A percentile compares a stretch with the other conserved stretches of the same genome.
phyloP scores from a whole-genome alignment of 2,797 vertebrate genomes.

The Phataginus tricuspis region DNA sequence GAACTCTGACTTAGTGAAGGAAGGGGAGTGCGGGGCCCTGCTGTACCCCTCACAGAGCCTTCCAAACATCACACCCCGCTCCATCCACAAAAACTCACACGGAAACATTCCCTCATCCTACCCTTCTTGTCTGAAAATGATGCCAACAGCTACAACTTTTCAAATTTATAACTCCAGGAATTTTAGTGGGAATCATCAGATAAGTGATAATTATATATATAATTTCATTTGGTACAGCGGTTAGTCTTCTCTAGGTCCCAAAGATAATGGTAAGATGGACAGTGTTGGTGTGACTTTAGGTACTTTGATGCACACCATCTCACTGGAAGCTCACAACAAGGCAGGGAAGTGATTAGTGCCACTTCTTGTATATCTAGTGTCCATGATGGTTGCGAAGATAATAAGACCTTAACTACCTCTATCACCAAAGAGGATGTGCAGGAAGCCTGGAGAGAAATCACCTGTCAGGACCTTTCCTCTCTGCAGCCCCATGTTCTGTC shows the following conservation, averaged over 20 bases:
- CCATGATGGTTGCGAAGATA: not conserved
- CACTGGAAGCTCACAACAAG: not conserved
- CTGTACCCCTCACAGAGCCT: not conserved
- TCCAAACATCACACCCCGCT: not conserved
- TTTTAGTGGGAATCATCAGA: not conserved
- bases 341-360: not conserved
- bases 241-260: not conserved
- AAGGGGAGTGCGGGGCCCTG: rapidly evolving
- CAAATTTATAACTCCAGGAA: not conserved
- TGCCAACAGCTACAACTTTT: not conserved
- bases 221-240: not conserved
- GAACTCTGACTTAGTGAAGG: not conserved
- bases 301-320: not conserved
- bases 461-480: not conserved
- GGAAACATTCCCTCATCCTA: not conserved
- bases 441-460: not conserved
- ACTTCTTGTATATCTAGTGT: not conserved
- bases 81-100: not conserved
- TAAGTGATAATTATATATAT: not conserved
- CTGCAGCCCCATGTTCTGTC: not conserved
- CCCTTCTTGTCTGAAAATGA: not conserved
- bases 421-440: not conserved
- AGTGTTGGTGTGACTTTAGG: not conserved
- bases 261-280: not conserved
- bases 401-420: not conserved